A percentile compares a stretch with the other conserved stretches of the same genome.
Conservation (phyloP, 2,888 invertebrate species). For the Ischnura elegans region DNA sequence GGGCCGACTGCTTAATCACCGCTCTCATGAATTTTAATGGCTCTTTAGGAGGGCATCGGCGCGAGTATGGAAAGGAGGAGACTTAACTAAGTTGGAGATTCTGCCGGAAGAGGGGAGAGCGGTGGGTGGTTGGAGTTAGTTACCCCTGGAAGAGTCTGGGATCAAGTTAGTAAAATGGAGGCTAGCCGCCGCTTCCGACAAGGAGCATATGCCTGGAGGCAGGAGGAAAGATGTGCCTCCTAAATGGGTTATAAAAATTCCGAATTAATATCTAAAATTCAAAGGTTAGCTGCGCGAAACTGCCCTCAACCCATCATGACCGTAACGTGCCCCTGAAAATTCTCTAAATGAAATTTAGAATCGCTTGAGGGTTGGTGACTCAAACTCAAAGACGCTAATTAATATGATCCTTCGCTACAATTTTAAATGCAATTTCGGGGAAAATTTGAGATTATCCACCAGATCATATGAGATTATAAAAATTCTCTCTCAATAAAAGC, state of each 20-base stretch:
- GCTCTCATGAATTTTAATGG: conserved; percentile 56
- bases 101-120: background rate
- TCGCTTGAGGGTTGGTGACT: background rate
- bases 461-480: no score
- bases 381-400: background rate
- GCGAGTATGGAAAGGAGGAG: background rate
- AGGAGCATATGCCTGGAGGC: background rate
- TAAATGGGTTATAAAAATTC: background rate
- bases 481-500: no score
- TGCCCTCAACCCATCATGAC: background rate
- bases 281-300: background rate
- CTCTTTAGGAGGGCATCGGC: background rate
- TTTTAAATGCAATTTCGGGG: no score
- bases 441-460: no score
- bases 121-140: background rate
- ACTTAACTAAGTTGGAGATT: conserved; percentile 41
- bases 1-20: conserved; percentile 41
- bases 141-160: no score
- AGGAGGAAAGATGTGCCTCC: background rate
- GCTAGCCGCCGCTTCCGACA: background rate
- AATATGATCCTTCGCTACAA: background rate
- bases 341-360: background rate
- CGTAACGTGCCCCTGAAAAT: background rate
- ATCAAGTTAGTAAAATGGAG: background rate
- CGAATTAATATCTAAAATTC: background rate